Evolutionary conservation across 2,888 invertebrate genomes (phyloP).

Genomic region (Aphrophora alni): DNA sequence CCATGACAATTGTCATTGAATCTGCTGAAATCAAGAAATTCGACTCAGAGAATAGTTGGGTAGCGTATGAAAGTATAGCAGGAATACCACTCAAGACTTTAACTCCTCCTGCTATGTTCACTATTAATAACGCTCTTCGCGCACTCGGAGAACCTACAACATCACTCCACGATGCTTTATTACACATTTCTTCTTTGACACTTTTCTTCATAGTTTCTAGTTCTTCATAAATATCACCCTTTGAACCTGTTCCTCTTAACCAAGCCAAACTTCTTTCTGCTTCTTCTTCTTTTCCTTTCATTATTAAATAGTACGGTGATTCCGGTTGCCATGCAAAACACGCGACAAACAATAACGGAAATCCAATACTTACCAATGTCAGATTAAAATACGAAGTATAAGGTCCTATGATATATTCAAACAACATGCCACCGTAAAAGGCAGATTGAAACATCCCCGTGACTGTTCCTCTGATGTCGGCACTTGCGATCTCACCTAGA

Average conservation of each 20-base stretch:
- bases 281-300: constrained; percentile 58
- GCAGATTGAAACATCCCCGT: constrained; percentile 45
- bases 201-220: constrained; percentile 18
- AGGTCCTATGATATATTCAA: constrained; percentile 42
- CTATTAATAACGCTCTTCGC: constrained; percentile 35
- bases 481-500: constrained; percentile 46
- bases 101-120: constrained; percentile 40
- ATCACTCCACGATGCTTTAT: constrained; percentile 34
- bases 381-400: constrained; percentile 55
- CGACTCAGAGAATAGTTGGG: constrained; percentile 43
- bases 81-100: constrained; percentile 42
- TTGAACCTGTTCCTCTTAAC: constrained; percentile 23
- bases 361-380: constrained; percentile 57
- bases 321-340: constrained; percentile 66
- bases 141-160: constrained; percentile 33
- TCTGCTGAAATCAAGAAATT: constrained; percentile 30
- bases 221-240: constrained; percentile 37
- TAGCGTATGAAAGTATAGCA: constrained; percentile 42
- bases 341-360: constrained; percentile 61
- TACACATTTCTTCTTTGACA: constrained; percentile 34
- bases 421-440: constrained; percentile 42
- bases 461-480: constrained; percentile 44
- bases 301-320: constrained; percentile 66
- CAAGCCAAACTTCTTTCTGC: constrained; percentile 32
- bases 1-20: constrained; percentile 42